Evolutionary conservation across 2,797 vertebrate species (phyloP).

Genomic region (Darevskia mixta): DNA sequence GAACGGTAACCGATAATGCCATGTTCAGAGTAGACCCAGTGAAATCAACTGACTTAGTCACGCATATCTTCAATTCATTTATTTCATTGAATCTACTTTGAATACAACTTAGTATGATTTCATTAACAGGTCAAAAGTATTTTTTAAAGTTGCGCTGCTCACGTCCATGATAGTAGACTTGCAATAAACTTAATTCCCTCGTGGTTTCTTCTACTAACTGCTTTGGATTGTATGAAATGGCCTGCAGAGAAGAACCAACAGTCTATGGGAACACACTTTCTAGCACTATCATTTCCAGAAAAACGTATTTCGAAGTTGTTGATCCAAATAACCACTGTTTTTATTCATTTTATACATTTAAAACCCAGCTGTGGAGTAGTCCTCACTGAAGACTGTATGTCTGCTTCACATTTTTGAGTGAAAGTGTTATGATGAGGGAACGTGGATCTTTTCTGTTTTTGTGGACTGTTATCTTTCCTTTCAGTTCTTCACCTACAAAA

Average conservation of each 20-base stretch:
- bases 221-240: rapidly evolving
- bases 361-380: rapidly evolving
- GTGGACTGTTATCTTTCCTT: conserved; percentile 86
- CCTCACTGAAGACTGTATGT: conserved; percentile 89
- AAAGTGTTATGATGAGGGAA: conserved; percentile 88
- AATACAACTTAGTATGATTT: not conserved
- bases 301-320: not conserved
- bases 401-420: conserved; percentile 81
- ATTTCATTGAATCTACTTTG: not conserved
- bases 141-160: not conserved
- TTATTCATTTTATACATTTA: not conserved
- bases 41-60: not conserved
- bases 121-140: not conserved
- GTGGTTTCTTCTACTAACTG: not conserved
- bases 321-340: not conserved
- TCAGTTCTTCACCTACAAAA: conserved; percentile 85
- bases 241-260: rapidly evolving
- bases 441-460: conserved; percentile 95
- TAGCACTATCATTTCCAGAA: not conserved
- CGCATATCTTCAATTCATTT: not conserved
- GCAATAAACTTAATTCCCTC: not conserved
- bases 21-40: too few species aligned
- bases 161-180: not conserved
- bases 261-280: not conserved
- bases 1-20: too few species aligned